These are phyloP conservation scores for Scomber japonicus DNA, from an alignment of 2,113 vertebrate species.

Conservation along the genomic window DNA sequence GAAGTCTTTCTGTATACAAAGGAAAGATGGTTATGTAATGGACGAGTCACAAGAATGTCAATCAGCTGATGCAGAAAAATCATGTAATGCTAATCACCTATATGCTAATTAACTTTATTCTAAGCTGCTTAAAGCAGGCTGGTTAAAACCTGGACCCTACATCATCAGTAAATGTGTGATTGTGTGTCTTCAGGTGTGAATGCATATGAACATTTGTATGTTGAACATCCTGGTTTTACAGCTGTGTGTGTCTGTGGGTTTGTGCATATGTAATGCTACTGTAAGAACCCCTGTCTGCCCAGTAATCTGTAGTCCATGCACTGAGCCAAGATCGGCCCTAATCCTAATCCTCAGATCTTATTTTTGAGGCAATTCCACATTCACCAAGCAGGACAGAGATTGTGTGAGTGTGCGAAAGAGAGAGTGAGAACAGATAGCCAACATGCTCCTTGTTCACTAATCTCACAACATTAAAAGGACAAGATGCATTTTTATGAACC, in stretches of 20 bases:
- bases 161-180: slow-evolving; percentile 6
- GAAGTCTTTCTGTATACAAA: slow-evolving; percentile 16
- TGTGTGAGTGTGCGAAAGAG: slow-evolving; percentile 15
- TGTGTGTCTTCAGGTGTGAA: slow-evolving; percentile 5
- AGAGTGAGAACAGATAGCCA: neutral
- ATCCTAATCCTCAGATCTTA: slow-evolving; percentile 33
- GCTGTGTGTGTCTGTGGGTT: neutral
- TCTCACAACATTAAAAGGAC: neutral
- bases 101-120: slow-evolving; percentile 38
- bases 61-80: slow-evolving; percentile 34
- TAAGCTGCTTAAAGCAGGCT: slow-evolving; percentile 31
- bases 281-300: neutral
- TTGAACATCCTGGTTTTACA: neutral
- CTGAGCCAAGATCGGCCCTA: slow-evolving; percentile 8
- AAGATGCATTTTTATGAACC: neutral
- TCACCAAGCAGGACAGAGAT: neutral
- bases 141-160: slow-evolving; percentile 14
- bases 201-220: neutral
- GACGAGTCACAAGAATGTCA: slow-evolving; percentile 42
- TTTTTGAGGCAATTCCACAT: neutral
- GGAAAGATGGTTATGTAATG: slow-evolving; percentile 38
- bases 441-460: neutral
- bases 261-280: neutral
- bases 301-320: neutral
- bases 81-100: slow-evolving; percentile 40